These are phyloP conservation scores for Raphicerus campestris DNA, from an alignment of 2,113 vertebrate genomes.

Conservation along the genomic window DNA sequence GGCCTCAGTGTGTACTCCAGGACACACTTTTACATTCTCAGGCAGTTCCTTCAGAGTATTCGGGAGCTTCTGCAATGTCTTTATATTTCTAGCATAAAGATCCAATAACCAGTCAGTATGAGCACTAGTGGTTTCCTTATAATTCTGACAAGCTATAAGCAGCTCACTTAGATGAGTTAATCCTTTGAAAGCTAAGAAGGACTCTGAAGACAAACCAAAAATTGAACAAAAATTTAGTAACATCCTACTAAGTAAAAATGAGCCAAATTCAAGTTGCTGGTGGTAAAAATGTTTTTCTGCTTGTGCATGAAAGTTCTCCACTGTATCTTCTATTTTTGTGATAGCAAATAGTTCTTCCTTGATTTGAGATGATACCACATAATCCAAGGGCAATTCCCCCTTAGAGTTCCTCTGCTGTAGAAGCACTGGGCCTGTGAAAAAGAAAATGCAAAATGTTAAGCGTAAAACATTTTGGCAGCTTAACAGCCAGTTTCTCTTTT, in stretches of 20 bases:
- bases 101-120: conserved; percentile 83
- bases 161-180: conserved; percentile 50
- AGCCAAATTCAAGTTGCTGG: conserved; percentile 78
- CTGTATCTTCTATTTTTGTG: conserved; percentile 75
- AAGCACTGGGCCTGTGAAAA: conserved; percentile 86
- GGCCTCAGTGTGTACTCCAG: conserved; percentile 81
- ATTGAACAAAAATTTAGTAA: conserved; percentile 82
- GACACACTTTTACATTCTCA: conserved; percentile 71
- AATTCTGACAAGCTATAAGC: conserved; percentile 39
- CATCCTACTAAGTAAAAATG: conserved; percentile 81
- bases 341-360: conserved; percentile 85
- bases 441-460: conserved; percentile 67
- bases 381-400: conserved; percentile 85
- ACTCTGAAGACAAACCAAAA: conserved; percentile 81
- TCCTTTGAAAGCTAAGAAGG: conserved; percentile 69
- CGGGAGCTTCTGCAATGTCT: conserved; percentile 85
- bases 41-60: conserved; percentile 80
- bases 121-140: conserved; percentile 68
- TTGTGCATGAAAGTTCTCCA: conserved; percentile 72
- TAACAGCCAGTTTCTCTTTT: conserved; percentile 67
- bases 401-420: conserved; percentile 82
- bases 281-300: conserved; percentile 67
- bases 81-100: conserved; percentile 83
- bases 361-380: conserved; percentile 74
- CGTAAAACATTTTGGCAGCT: conserved; percentile 43